Conservation (phyloP, 1,140 invertebrate genomes). For the Hyposmocoma kahamanoa region DNA sequence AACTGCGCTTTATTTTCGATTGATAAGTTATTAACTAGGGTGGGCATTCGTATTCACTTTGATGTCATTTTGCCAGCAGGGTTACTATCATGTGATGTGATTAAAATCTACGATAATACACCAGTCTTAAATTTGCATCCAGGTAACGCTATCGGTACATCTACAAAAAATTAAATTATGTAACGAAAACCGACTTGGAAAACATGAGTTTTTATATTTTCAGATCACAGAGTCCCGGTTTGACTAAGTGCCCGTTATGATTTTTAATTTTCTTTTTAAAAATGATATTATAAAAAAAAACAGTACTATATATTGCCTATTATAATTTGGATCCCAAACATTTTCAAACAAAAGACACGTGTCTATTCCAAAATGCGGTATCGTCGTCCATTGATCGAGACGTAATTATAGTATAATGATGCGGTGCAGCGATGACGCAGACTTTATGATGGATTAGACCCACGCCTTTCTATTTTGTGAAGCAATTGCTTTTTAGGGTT, state of each 20-base stretch:
- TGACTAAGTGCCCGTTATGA: no score
- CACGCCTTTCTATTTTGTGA: constrained; percentile 39
- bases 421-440: constrained; percentile 1
- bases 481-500: constrained; percentile 22
- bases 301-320: no score
- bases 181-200: no score
- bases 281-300: no score
- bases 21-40: neutral
- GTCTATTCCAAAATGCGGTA: constrained; percentile 11
- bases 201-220: no score
- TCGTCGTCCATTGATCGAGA: constrained; percentile 13
- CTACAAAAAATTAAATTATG: no score
- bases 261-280: no score
- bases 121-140: no score
- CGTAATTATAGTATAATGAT: constrained; percentile 44
- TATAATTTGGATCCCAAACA: constrained; percentile 35
- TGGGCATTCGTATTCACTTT: constrained; percentile 25
- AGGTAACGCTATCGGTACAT: no score
- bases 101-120: no score
- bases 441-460: constrained; percentile 36
- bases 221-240: no score
- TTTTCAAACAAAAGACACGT: constrained; percentile 46
- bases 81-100: constrained; percentile 32
- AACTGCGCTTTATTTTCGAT: neutral
- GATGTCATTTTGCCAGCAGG: constrained; percentile 34